These are phyloP conservation scores for Myiotriccus ornatus DNA, from an alignment of 2,797 vertebrate genomes.

Conservation along the genomic window DNA sequence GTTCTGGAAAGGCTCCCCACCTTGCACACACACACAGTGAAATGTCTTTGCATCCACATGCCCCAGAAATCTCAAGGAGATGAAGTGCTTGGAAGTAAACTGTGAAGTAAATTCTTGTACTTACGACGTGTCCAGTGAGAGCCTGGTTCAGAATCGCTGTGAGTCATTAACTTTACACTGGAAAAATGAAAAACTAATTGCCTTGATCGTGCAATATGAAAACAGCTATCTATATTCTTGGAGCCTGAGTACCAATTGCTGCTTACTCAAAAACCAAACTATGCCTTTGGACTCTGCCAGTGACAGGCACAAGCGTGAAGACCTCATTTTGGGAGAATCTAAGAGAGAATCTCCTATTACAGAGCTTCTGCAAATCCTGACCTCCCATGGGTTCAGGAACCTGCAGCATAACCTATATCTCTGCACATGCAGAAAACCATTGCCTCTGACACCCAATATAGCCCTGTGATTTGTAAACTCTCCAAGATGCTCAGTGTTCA, in stretches of 20 bases:
- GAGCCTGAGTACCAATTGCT: not conserved
- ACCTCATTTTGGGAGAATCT: not conserved
- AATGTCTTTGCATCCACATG: not conserved
- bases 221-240: not conserved
- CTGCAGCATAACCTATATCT: not conserved
- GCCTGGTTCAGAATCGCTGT: not conserved
- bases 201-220: not conserved
- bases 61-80: not conserved
- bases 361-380: not conserved
- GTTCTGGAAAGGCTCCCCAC: not conserved
- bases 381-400: not conserved
- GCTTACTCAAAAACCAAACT: not conserved
- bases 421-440: not conserved
- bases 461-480: not conserved
- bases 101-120: not conserved
- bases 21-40: not conserved
- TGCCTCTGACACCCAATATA: not conserved
- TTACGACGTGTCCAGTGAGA: not conserved
- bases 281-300: not conserved
- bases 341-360: not conserved
- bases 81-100: not conserved
- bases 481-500: not conserved
- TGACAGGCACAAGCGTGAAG: not conserved
- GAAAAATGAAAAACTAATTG: not conserved
- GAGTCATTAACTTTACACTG: fast-evolving